Base-by-base conservation (phyloP, 1,140 invertebrate species). In the Ganaspis sp. region DNA sequence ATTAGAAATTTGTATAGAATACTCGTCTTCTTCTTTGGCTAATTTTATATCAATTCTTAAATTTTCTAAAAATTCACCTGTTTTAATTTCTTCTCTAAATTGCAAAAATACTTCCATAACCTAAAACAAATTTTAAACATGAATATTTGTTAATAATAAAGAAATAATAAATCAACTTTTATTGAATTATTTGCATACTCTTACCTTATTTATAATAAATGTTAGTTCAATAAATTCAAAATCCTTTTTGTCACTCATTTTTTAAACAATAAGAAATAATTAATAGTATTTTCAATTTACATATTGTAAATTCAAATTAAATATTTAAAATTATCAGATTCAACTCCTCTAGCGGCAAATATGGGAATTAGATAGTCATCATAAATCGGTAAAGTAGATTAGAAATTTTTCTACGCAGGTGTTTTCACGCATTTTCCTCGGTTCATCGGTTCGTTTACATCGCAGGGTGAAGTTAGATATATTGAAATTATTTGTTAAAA, bases 21-120 rank as follows among this genome's bases (percentile, higher is more conserved):
- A 72, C 9, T 23, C 38, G 11, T 72, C n/a, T n/a, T 49, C 42
- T 53, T 45, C 6, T n/a, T 72, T 49, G 12, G n/a, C 0, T 21
- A 72, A 45, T 11, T 49, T 72, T 29, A 72, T 26, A 49, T 72
- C 40, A 3, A 72, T 29, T 45, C 19, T 12, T 4, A 64, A n/a
- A 64, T 29, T 0, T n/a, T 64, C 9, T 8, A 6, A n/a, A 6
- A n/a, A 1, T 15, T 15, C 21, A 9, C 23, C 23, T 26, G 11
- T 11, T 26, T 64, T 17, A 4, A 5, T 64, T 64, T 64, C 26
- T n/a, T 15, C 23, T 64, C 11, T 64, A 29, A 26, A 29, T 5
- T 26, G 9, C 12, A 64, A 26, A 15, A 34, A 12, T 64, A 64
- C 23, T 64, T 64, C 58, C 2, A 64, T 6, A 1, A 64, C 5